Conservation (phyloP, 2,888 invertebrate species). For the Prenolepis imparis region DNA sequence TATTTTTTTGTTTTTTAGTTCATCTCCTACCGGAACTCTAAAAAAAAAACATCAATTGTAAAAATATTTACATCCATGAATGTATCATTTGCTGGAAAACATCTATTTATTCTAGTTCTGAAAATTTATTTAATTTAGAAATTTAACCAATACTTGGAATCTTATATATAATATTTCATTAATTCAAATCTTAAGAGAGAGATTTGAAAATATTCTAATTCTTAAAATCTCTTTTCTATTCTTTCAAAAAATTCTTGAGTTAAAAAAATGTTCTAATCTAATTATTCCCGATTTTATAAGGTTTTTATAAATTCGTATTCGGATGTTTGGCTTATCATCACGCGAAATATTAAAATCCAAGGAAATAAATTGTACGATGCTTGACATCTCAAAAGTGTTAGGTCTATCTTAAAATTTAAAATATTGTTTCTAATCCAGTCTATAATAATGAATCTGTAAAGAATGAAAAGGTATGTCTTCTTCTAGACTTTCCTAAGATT, state of each 20-base stretch:
- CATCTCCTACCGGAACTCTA: no score
- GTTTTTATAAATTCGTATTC: neutral
- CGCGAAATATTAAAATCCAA: neutral
- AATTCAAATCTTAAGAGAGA: neutral
- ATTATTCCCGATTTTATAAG: neutral
- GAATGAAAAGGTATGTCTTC: neutral
- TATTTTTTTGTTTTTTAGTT: no score
- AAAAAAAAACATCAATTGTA: no score
- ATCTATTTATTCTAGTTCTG: neutral
- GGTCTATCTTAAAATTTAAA: neutral
- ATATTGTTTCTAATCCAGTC: neutral
- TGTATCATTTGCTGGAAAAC: neutral
- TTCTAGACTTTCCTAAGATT: slow-evolving; percentile 15
- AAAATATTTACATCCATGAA: no score
- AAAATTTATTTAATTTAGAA: neutral
- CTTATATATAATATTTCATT: neutral
- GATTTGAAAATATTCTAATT: neutral
- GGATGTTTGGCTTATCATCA: neutral
- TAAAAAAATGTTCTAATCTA: neutral
- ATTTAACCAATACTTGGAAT: neutral
- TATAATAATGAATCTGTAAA: neutral
- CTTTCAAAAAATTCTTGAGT: neutral
- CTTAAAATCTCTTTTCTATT: neutral
- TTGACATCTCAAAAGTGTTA: neutral
- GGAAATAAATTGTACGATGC: neutral